Evolutionary conservation across 2,888 invertebrate species (phyloP), one percentile per base, ranked within the genome.

Genomic region (Tanypteryx hageni): DNA sequence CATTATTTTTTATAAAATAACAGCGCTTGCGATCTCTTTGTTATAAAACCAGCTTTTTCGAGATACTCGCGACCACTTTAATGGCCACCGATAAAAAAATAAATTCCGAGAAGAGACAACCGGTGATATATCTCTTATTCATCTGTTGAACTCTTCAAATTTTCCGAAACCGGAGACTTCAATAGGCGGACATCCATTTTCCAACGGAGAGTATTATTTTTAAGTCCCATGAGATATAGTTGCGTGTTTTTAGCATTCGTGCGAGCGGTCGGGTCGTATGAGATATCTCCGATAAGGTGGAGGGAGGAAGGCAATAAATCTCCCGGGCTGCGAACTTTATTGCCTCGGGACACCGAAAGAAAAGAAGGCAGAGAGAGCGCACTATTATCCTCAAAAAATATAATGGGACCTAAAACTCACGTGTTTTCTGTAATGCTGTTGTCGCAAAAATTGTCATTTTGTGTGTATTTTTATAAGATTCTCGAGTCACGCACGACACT

Each of bases 241-340:
- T 89, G 89, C 89, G 89, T 89, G 89, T 68, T 89, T 89, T 89
- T 89, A 89, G 64, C 64, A 89, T 89, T 89, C 89, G 89, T 89
- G 86, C 86, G 86, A 86, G 86, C 59, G 64, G 89, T 59, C 14
- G 89, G 64, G 64, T 64, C 64, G 89, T 89, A 89, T 89, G 89
- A 89, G 89, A 89, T 89, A 89, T 89, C 89, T 64, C 64, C 89
- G 89, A 89, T 89, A 89, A 89, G 89, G 64, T 31, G n/a, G 44
- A 27, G 31, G 89, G 89, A 16, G 89, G 89, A 16, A 64, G 61
- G 89, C 89, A 27, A 89, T 89, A 89, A 89, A 89, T 89, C 89
- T 89, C 56, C 64, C 13, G 13, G 61, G 64, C 89, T 68, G 89
- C 44, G 89, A 89, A 89, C 64, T 89, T 89, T 89, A 89, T 89